phyloP scores from a whole-genome alignment of 2,888 invertebrate species.

The Limnephilus marmoratus region DNA sequence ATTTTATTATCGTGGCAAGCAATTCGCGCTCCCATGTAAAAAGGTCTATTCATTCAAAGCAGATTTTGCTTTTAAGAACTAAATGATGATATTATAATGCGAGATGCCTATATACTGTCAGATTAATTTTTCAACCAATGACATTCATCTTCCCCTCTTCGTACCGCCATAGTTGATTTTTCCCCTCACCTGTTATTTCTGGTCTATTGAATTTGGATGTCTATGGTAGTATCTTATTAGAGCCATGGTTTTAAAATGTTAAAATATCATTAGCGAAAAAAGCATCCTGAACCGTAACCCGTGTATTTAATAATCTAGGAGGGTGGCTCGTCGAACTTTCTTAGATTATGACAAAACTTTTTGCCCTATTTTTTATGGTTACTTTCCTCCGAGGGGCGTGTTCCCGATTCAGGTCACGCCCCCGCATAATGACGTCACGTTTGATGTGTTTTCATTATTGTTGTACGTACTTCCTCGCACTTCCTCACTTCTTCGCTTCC shows the following conservation, averaged over 20 bases:
- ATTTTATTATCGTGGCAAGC: too few relatives aligned
- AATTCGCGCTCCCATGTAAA: too few relatives aligned
- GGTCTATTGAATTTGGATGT: too few relatives aligned
- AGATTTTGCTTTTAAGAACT: too few relatives aligned
- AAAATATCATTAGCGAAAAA: not conserved
- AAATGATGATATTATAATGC: too few relatives aligned
- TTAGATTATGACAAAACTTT: conserved; percentile 52
- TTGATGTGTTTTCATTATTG: conserved; percentile 79
- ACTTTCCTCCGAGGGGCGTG: conserved; percentile 40
- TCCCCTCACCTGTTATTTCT: too few relatives aligned
- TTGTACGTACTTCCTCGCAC: conserved; percentile 73
- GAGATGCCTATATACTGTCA: too few relatives aligned
- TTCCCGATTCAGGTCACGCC: conserved; percentile 72
- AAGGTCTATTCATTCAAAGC: too few relatives aligned
- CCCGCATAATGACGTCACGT: conserved; percentile 78
- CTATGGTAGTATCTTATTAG: too few relatives aligned
- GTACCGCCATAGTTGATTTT: too few relatives aligned
- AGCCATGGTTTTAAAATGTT: not conserved
- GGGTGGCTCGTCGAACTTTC: conserved; percentile 47
- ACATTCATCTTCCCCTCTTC: too few relatives aligned
- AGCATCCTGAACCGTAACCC: not conserved
- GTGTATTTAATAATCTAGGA: not conserved
- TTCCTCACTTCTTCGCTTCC: not conserved
- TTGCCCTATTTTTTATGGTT: conserved; percentile 49
- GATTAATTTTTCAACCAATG: too few relatives aligned